Evolutionary conservation across 2,113 vertebrate genomes (phyloP).

Genomic region (Tupaia tana): DNA sequence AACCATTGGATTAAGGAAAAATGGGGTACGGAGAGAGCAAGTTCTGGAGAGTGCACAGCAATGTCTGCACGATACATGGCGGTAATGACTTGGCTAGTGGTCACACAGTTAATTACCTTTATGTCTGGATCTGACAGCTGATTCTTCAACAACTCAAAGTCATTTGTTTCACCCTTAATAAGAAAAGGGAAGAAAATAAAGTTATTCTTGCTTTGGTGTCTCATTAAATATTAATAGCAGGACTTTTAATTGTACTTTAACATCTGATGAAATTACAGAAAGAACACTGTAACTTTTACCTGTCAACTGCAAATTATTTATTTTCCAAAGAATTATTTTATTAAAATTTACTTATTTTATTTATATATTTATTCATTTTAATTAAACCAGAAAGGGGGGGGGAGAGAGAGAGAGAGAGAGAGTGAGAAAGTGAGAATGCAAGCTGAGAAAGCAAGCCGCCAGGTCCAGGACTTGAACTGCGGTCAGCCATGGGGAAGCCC

Average conservation of each 20-base stretch:
- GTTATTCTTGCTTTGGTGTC: conserved; percentile 20
- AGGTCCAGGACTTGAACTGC: too few relatives aligned
- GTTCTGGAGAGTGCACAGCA: neutral
- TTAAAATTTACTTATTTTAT: too few relatives aligned
- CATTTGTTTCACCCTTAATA: conserved; percentile 91
- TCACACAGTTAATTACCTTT: conserved; percentile 88
- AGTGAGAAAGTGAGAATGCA: too few relatives aligned
- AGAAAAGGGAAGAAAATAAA: neutral
- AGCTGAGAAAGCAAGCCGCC: too few relatives aligned
- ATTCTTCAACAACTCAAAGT: conserved; percentile 94
- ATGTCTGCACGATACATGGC: neutral
- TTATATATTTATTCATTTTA: too few relatives aligned
- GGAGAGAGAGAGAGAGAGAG: too few relatives aligned
- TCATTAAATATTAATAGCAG: conserved; percentile 1
- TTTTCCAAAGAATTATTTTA: too few relatives aligned
- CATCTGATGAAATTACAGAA: conserved; percentile 39
- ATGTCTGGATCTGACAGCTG: conserved; percentile 96
- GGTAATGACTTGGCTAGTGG: neutral
- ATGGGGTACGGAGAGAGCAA: neutral
- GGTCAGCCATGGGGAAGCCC: too few relatives aligned
- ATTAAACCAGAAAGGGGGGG: too few relatives aligned
- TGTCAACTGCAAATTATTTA: neutral
- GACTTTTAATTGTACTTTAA: neutral
- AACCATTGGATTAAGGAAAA: neutral
- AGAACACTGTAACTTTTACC: neutral